phyloP scores from a whole-genome alignment of 2,113 vertebrate genomes.

The Lonchura striata region DNA sequence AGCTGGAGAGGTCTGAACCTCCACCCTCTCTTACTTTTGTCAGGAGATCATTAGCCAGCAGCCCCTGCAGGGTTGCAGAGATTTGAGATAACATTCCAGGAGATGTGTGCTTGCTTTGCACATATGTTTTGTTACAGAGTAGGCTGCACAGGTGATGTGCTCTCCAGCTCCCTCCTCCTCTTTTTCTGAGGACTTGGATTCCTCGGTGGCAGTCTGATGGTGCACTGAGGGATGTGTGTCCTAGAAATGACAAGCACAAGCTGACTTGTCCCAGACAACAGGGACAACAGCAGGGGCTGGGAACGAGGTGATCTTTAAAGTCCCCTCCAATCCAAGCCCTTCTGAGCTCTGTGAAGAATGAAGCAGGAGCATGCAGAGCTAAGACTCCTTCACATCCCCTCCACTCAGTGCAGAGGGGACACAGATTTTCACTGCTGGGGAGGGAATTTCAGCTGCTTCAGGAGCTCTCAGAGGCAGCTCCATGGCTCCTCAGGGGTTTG shows the following conservation, averaged over 20 bases:
- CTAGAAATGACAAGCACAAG: neutral
- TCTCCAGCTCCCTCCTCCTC: neutral
- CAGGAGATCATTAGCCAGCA: neutral
- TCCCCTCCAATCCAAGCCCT: neutral
- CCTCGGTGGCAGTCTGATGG: neutral
- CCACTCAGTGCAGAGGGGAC: neutral
- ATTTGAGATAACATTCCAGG: neutral
- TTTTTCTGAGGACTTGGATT: neutral
- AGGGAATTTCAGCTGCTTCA: neutral
- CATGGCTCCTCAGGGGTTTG: neutral
- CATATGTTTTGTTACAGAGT: neutral
- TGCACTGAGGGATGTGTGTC: neutral
- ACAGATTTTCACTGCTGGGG: neutral
- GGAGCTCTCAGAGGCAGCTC: neutral
- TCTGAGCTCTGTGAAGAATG: neutral
- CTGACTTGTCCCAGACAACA: neutral
- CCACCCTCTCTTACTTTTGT: neutral
- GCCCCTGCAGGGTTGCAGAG: neutral
- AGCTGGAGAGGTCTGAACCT: neutral
- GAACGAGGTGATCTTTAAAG: neutral
- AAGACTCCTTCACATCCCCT: neutral
- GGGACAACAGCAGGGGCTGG: too few species aligned
- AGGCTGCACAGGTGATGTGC: neutral
- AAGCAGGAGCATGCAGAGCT: neutral
- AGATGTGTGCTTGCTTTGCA: neutral